Conservation (phyloP, 37 sponge, comb jelly and placozoan genomes). For the Oopsacas minuta region DNA sequence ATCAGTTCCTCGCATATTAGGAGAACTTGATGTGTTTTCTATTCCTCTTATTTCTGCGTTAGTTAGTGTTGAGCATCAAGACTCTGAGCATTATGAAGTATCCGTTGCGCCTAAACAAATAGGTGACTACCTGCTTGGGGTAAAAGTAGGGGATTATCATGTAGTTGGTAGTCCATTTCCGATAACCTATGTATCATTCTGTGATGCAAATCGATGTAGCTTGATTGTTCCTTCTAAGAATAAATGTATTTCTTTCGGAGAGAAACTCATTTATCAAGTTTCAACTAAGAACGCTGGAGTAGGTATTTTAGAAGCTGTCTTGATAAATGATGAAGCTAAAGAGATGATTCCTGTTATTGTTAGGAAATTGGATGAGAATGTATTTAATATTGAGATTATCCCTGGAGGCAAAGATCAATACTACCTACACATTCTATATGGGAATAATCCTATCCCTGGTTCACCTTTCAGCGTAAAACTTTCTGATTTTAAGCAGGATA, state of each 20-base stretch:
- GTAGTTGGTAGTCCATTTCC: conserved; percentile 8
- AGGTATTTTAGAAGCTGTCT: neutral
- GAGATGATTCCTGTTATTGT: conserved; percentile 2
- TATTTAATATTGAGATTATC: conserved; percentile 13
- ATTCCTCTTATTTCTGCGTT: neutral
- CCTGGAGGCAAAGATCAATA: neutral
- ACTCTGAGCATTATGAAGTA: neutral
- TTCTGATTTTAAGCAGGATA: neutral
- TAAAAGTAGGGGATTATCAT: conserved; percentile 11
- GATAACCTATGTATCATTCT: neutral
- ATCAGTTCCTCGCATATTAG: neutral
- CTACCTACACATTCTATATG: neutral
- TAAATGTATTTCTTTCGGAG: neutral
- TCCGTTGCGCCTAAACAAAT: neutral
- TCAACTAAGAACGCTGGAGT: conserved; percentile 14
- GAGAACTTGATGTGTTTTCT: neutral
- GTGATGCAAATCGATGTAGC: conserved; percentile 3
- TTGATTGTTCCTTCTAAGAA: conserved; percentile 12
- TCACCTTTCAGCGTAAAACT: neutral
- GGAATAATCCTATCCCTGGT: conserved; percentile 5
- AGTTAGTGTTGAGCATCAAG: neutral
- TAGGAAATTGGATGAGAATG: neutral
- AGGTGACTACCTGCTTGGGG: neutral
- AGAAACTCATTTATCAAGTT: neutral
- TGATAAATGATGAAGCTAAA: neutral